Conservation (phyloP, 2,888 invertebrate genomes). For the Heliconius charithonia region DNA sequence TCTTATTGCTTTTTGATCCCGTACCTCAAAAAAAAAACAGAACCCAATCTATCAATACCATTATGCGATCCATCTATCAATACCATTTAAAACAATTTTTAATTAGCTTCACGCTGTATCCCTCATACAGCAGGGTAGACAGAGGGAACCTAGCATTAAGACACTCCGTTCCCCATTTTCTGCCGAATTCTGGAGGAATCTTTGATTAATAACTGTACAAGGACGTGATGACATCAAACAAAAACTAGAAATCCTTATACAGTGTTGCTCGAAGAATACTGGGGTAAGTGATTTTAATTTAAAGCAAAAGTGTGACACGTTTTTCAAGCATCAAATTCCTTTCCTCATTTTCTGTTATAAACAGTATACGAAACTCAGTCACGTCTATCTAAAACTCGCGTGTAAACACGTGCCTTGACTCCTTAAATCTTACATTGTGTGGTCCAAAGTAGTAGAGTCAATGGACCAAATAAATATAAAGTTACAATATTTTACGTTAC, state of each 20-base stretch:
- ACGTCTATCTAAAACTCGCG: conserved; percentile 38
- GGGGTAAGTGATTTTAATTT: background rate
- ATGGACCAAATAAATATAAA: background rate
- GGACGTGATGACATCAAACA: background rate
- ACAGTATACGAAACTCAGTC: conserved; percentile 27
- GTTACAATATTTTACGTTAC: too few species aligned
- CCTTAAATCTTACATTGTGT: conserved; percentile 23
- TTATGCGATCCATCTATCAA: too few species aligned
- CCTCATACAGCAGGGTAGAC: too few species aligned
- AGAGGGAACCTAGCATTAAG: too few species aligned
- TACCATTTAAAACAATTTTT: too few species aligned
- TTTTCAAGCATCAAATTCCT: conserved; percentile 19
- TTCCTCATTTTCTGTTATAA: conserved; percentile 25
- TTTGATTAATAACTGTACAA: background rate
- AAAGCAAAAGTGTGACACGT: conserved; percentile 23
- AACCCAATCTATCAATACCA: too few species aligned
- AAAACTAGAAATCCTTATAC: background rate
- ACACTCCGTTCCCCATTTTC: too few species aligned
- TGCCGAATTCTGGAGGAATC: too few species aligned
- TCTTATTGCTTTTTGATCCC: too few species aligned
- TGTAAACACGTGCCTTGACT: conserved; percentile 37
- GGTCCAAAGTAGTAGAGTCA: conserved; percentile 10
- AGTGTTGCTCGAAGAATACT: background rate
- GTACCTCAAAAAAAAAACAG: too few species aligned
- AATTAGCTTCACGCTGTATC: too few species aligned